Evolutionary conservation across 2,797 vertebrate genomes (phyloP), one percentile per base, ranked within the genome.

Genomic region (Cryptoblepharus egeriae): DNA sequence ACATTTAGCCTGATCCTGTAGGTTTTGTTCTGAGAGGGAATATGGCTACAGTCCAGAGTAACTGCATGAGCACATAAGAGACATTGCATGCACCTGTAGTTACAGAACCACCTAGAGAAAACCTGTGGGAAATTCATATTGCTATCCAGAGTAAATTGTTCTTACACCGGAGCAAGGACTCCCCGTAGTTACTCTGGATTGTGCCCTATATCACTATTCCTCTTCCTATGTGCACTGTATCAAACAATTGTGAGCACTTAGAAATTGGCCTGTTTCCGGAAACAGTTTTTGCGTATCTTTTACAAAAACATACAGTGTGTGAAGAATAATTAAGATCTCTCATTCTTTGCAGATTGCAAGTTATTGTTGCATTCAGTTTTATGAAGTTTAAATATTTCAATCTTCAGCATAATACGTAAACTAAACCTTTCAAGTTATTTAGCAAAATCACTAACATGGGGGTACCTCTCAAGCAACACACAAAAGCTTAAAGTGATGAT

Each of bases 201-300:
- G n/a, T n/a, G n/a, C n/a, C n/a, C n/a, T n/a, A n/a, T n/a, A n/a
- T 45, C 35, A 49, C 77, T 24, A 10, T 57, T 20, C 12, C 79
- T 74, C 18, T 61, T 61, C 65, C 81, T 81, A 68, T 16, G 55
- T 70, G 26, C 78, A 60, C 82, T 32, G 2, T 58, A 1, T 55
- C n/a, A 80, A 86, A 68, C 22, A 79, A 67, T 45, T 64, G 68
- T 6, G 0, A 13, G 11, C 75, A 67, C 30, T 26, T 84, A 77
- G 37, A 69, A 73, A 78, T 30, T 60, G 13, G 24, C 1, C 42
- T 32, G 3, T 45, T 5, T 12, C n/a, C 32, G 60, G 67, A 58
- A 61, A n/a, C 49, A 22, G 26, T 49, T 49, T n/a, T 49, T 32
- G 26, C 3, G 7, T 49, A 71, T 71, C 42, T 35, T 4, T 35